A percentile compares a stretch with the other conserved stretches of the same genome.
Conservation (phyloP, 2,113 vertebrate species). For the Hemiprocne comata region DNA sequence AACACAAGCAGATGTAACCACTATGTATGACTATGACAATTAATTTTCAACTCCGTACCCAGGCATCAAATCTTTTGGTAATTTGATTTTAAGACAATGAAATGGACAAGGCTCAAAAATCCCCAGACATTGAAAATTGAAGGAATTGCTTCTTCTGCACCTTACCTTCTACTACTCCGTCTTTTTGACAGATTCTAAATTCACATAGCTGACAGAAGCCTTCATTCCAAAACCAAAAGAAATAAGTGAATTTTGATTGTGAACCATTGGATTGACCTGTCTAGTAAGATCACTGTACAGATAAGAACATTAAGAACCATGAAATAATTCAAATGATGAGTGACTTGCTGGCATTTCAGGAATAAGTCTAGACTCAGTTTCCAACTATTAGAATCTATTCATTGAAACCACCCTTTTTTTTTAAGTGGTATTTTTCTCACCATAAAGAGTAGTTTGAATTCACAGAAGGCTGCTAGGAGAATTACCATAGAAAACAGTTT, state of each 20-base stretch:
- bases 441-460: constrained; percentile 12
- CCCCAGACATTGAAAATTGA: not conserved
- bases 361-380: not conserved
- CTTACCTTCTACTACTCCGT: not conserved
- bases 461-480: not conserved
- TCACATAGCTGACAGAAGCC: not conserved
- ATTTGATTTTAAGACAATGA: not conserved
- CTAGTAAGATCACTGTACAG: not conserved
- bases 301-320: not conserved
- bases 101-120: not conserved
- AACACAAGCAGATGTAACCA: not conserved
- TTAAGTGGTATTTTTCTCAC: constrained; percentile 21
- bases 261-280: not conserved
- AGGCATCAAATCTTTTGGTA: not conserved
- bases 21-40: not conserved
- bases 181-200: not conserved
- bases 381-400: not conserved
- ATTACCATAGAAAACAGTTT: not conserved
- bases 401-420: not conserved
- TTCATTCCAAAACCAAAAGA: not conserved
- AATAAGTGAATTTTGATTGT: not conserved
- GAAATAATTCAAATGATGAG: constrained; percentile 1
- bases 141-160: not conserved
- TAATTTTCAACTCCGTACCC: not conserved
- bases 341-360: not conserved